Evolutionary conservation across 2,113 vertebrate species (phyloP), one percentile per base, ranked within the genome.

Genomic region (Notarius quadriscutis): DNA sequence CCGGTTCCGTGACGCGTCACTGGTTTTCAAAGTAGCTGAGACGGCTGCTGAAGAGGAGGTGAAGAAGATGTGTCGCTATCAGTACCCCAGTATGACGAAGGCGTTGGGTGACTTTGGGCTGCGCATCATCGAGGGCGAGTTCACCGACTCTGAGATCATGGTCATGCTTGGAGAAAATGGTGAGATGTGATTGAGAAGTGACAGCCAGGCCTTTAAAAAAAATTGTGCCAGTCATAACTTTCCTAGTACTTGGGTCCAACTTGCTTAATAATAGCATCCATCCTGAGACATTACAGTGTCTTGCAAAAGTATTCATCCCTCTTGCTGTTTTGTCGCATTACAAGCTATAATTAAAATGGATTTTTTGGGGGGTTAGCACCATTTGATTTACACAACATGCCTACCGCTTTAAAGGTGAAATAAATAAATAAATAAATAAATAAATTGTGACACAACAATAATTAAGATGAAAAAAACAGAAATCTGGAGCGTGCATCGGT

Each of bases 141-240:
- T 99, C 89, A 98, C 98, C 0, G 98, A 99, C 94, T 99, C 98
- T 81, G 98, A 99, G 96, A 99, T 99, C 89, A 99, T 99, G 98
- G 98, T 99, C 91, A 99, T 99, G 98, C 92, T 99, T 51, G 98
- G 98, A 71, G 98, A 99, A 94, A 99, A 99, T 10, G 98, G 98
- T 99, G 91, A 93, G 95, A 90, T 1, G n/a, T 11, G 25, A 65
- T n/a, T n/a, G 63, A 65, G 63, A 63, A 2, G 62, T 62, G 60
- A 62, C 20, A 62, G 7, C 60, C 60, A 22, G 60, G 20, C 60
- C 18, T 7, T 22, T 58, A 9, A 69, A 69, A 69, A 11, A 34
- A 34, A 30, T 1, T 11, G 8, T 0, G 4, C 41, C 41, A 8
- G 30, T 72, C 30, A 15, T 41, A 18, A 41, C 14, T 72, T 72